A percentile compares a stretch with the other conserved stretches of the same genome.
These are phyloP conservation scores for Eleutherodactylus coqui DNA, from an alignment of 2,797 vertebrate species.

Conservation along the genomic window DNA sequence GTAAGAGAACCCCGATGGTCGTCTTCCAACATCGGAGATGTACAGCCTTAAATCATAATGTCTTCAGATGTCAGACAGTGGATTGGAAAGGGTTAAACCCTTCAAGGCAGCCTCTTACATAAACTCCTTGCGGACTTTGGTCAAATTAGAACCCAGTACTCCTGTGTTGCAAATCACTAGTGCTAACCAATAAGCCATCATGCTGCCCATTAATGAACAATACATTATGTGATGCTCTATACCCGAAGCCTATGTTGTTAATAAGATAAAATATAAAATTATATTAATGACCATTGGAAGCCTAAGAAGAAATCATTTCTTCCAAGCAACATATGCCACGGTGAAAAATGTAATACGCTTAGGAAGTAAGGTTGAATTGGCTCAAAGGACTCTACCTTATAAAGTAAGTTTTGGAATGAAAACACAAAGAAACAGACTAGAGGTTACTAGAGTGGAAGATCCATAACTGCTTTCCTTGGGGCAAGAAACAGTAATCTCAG, in stretches of 20 bases:
- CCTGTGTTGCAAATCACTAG: too few relatives aligned
- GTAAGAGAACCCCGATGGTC: too few relatives aligned
- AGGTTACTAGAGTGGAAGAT: conserved; percentile 37
- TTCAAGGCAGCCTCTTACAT: too few relatives aligned
- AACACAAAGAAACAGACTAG: neutral
- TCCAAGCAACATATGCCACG: neutral
- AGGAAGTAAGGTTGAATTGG: neutral
- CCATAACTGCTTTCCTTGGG: conserved; percentile 38
- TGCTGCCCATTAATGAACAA: too few relatives aligned
- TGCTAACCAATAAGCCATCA: too few relatives aligned
- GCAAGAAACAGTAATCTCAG: conserved; percentile 33
- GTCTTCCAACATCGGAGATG: too few relatives aligned
- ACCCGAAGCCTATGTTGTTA: neutral
- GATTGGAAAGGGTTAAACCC: too few relatives aligned
- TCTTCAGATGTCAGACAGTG: too few relatives aligned
- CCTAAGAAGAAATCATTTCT: neutral
- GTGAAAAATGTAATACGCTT: neutral
- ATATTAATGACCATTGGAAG: neutral
- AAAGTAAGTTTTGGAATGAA: conserved; percentile 24
- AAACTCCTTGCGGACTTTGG: too few relatives aligned
- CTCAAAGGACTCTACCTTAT: neutral
- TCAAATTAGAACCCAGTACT: too few relatives aligned
- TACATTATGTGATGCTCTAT: neutral
- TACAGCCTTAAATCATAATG: too few relatives aligned
- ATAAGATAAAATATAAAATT: neutral